phyloP scores from a whole-genome alignment of 2,888 invertebrate genomes.

The Dendrolimus pini region DNA sequence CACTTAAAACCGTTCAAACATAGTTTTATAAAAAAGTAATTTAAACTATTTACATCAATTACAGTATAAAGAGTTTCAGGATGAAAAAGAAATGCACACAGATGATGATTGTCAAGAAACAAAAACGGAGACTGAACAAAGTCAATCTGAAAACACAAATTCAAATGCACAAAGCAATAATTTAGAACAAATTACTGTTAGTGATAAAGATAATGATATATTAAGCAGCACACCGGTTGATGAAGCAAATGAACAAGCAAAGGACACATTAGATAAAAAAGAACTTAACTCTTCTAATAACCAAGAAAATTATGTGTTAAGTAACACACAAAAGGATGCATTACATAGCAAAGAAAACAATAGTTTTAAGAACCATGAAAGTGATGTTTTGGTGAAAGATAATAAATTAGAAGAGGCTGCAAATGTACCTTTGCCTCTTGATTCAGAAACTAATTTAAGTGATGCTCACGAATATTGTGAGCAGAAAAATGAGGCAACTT shows the following conservation, averaged over 20 bases:
- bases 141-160: conserved; percentile 6
- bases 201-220: not conserved
- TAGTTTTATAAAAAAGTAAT: no score
- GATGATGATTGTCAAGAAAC: conserved; percentile 41
- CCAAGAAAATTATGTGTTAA: no score
- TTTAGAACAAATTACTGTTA: no score
- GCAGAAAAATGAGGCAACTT: conserved; percentile 23
- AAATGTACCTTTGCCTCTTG: conserved; percentile 25
- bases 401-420: conserved; percentile 22
- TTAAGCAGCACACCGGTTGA: conserved; percentile 14
- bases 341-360: no score
- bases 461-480: conserved; percentile 25
- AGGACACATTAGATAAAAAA: no score
- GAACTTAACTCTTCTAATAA: no score
- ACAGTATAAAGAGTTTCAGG: conserved; percentile 30
- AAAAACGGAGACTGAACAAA: conserved; percentile 36
- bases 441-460: conserved; percentile 18
- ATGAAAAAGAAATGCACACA: conserved; percentile 51
- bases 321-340: no score
- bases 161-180: conserved; percentile 1
- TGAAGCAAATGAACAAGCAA: no score
- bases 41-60: no score
- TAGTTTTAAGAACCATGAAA: conserved; percentile 6
- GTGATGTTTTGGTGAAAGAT: conserved; percentile 12
- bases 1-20: no score